Conservation (phyloP, 2,113 vertebrate genomes). For the Neodontobutis hainanensis region DNA sequence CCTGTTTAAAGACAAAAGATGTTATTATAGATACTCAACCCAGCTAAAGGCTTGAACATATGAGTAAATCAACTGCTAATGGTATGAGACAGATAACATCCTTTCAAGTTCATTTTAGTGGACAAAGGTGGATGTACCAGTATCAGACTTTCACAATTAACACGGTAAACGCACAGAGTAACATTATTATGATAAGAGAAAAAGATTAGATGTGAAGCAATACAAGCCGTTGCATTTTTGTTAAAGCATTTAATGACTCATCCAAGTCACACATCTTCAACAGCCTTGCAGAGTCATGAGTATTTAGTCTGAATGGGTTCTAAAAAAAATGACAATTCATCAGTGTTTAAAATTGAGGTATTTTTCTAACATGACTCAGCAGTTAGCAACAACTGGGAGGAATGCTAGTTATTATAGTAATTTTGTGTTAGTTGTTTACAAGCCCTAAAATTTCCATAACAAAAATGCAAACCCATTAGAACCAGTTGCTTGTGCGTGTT, state of each 20-base stretch:
- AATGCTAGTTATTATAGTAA: too few species aligned
- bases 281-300: conserved; percentile 44
- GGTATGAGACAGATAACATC: not conserved
- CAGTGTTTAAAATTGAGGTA: not conserved
- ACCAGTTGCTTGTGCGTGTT: too few species aligned
- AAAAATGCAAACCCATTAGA: too few species aligned
- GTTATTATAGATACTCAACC: not conserved
- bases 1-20: conserved; percentile 47
- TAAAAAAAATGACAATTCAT: conserved; percentile 6
- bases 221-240: conserved; percentile 18
- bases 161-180: conserved; percentile 9
- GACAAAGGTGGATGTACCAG: conserved; percentile 21
- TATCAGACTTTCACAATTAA: conserved; percentile 1
- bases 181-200: conserved; percentile 33
- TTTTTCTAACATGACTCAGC: conserved; percentile 18
- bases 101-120: not conserved
- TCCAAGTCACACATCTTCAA: conserved; percentile 51
- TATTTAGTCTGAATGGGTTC: conserved; percentile 22
- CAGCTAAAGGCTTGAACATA: not conserved
- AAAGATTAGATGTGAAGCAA: conserved; percentile 49
- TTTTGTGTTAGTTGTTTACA: too few species aligned
- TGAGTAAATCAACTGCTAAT: not conserved
- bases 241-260: conserved; percentile 51
- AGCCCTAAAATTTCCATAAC: not conserved
- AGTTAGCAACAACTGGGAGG: not conserved